These are phyloP conservation scores for Lottia gigantea DNA, from an alignment of 2,888 invertebrate genomes.

Conservation along the genomic window DNA sequence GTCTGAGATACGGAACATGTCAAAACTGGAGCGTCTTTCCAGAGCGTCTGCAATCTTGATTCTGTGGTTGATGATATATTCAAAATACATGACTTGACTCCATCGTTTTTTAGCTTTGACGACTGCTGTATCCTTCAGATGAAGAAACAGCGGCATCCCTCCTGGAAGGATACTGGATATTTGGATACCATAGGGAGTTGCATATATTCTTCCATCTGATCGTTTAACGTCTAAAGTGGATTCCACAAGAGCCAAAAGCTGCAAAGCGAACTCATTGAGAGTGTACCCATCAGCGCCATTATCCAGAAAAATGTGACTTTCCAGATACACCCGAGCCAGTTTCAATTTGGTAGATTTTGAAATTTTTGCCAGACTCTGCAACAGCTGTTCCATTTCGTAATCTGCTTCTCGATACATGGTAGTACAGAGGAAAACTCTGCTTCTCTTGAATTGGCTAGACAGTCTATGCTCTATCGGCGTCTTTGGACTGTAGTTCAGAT, in stretches of 20 bases:
- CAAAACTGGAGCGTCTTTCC: not conserved
- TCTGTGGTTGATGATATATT: constrained; percentile 45
- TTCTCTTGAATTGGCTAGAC: constrained; percentile 18
- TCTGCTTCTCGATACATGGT: constrained; percentile 60
- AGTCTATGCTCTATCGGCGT: constrained; percentile 7
- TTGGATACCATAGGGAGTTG: constrained; percentile 54
- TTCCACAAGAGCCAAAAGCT: constrained; percentile 46
- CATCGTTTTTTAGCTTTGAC: constrained; percentile 57
- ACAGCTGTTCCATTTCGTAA: constrained; percentile 52
- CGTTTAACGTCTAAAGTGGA: constrained; percentile 33
- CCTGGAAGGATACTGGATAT: constrained; percentile 42
- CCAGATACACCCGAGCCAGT: constrained; percentile 39
- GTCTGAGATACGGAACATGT: constrained; percentile 5
- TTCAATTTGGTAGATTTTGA: constrained; percentile 36
- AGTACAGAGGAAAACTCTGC: constrained; percentile 51
- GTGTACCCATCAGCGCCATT: constrained; percentile 44
- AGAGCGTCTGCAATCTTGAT: constrained; percentile 14
- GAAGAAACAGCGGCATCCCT: constrained; percentile 53
- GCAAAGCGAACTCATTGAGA: constrained; percentile 48
- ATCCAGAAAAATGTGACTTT: constrained; percentile 55
- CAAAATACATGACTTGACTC: constrained; percentile 58
- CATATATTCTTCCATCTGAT: constrained; percentile 34
- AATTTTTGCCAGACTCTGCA: constrained; percentile 44
- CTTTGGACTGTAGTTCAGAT: constrained; percentile 36
- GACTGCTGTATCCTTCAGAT: constrained; percentile 48